A percentile compares a stretch with the other conserved stretches of the same genome.
Conservation (phyloP, 2,888 invertebrate species). For the Amiota minor region DNA sequence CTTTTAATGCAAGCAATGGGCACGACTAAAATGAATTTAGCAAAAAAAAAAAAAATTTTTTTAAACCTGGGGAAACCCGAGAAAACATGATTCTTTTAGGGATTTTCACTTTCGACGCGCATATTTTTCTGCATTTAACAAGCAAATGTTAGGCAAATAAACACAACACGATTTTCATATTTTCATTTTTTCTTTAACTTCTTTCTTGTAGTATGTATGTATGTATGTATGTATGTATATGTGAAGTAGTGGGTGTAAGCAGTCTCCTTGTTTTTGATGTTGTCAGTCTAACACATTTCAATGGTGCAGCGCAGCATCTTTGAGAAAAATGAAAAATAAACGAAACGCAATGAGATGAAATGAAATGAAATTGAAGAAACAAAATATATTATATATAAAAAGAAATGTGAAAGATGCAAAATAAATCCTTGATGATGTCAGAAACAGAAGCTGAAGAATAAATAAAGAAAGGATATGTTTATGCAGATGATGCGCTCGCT, state of each 20-base stretch:
- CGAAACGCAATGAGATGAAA: neutral
- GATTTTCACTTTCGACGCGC: conserved; percentile 15
- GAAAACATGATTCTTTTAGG: conserved; percentile 2
- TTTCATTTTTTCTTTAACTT: conserved; percentile 45
- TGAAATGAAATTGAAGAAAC: conserved; percentile 12
- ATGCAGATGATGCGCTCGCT: conserved; percentile 33
- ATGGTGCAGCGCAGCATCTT: neutral
- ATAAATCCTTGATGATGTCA: too few species aligned
- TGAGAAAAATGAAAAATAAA: neutral
- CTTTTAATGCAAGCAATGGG: too few species aligned
- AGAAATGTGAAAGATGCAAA: neutral
- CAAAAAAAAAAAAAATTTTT: neutral
- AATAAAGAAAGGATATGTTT: neutral
- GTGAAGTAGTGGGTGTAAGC: too few species aligned
- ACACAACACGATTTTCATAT: conserved; percentile 54
- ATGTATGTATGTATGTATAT: too few species aligned
- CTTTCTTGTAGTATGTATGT: neutral
- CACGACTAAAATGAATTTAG: too few species aligned
- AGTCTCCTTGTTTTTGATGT: too few species aligned
- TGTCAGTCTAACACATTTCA: neutral
- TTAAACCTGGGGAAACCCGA: neutral
- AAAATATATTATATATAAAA: conserved; percentile 7
- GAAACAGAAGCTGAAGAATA: conserved; percentile 4
- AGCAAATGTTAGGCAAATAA: conserved; percentile 60
- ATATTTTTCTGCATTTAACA: conserved; percentile 49